Evolutionary conservation across 2,888 invertebrate genomes (phyloP).

Genomic region (Parelbella ahira): DNA sequence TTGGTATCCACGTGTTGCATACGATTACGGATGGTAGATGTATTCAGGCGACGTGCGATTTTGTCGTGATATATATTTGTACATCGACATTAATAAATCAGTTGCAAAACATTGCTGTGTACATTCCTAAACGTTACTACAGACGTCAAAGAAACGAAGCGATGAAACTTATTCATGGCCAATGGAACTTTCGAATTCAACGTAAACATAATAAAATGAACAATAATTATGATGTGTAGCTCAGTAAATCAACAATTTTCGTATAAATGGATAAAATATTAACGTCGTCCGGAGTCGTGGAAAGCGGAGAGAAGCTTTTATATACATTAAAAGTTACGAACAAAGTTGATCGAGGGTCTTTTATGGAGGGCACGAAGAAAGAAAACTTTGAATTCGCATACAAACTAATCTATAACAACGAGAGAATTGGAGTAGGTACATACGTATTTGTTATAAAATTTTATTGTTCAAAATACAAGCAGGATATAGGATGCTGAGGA

Average conservation of each 20-base stretch:
- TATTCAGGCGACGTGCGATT: too few species aligned
- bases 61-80: too few species aligned
- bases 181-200: too few species aligned
- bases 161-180: too few species aligned
- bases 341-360: conserved; percentile 43
- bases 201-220: too few species aligned
- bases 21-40: too few species aligned
- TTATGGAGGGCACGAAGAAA: conserved; percentile 40
- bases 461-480: background rate
- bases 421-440: conserved; percentile 34
- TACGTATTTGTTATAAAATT: background rate
- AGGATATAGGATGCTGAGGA: too few species aligned
- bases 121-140: too few species aligned
- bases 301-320: conserved; percentile 44
- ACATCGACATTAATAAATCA: too few species aligned
- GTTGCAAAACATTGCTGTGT: too few species aligned
- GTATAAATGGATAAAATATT: conserved; percentile 35
- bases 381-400: conserved; percentile 37
- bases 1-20: too few species aligned
- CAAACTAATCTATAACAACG: conserved; percentile 20
- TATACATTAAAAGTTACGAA: conserved; percentile 55
- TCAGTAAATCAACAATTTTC: conserved; percentile 20
- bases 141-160: too few species aligned
- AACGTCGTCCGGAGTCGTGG: conserved; percentile 27
- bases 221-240: conserved; percentile 14